Base-by-base conservation (phyloP, 2,888 invertebrate species). In the Eristalis tenax region DNA sequence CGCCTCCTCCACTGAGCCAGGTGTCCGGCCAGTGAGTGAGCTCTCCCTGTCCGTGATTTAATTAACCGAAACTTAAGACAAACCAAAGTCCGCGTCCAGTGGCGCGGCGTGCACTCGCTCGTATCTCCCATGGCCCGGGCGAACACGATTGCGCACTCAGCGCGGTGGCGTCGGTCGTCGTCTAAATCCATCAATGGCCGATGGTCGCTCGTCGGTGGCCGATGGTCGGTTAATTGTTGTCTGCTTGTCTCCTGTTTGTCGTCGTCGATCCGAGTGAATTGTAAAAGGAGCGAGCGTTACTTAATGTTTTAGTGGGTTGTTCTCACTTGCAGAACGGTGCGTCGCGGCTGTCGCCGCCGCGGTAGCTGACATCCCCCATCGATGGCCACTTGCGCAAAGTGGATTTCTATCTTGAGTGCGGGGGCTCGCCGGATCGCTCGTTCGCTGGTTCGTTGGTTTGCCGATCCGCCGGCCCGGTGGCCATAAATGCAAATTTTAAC, bases 401-500 rank as follows among this genome's bases (percentile, higher is more conserved):
- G 70, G 71, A 71, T 77, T 57, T 71, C 73, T 69, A 1, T 40
- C 50, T 32, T 74, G 38, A 57, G 70, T 86, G 82, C 86, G 86
- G 86, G 83, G 83, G 83, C 75, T 26, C n/a, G 59, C 26, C n/a
- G 59, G 59, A 2, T 5, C 59, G 26, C 56, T 38, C 8, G 32
- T 32, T 10, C 32, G 6, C 43, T 43, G 43, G n/a, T 32, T 32
- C 32, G 32, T 3, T 26, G 26, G 26, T 26, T 26, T 10, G 32
- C 8, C 1, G 32, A 32, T 32, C 43, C 43, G 43, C 43, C n/a
- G 50, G 50, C 50, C 50, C 57, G 79, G 71, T 83, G 79, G 83
- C 83, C 75, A 76, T 87, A 84, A 74, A 88, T 88, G 88, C 88
- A 88, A 84, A 88, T 88, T 88, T 81, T 88, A 84, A 88, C 88